These are phyloP conservation scores for Erebia aethiops DNA, from an alignment of 2,888 invertebrate species.

Conservation along the genomic window DNA sequence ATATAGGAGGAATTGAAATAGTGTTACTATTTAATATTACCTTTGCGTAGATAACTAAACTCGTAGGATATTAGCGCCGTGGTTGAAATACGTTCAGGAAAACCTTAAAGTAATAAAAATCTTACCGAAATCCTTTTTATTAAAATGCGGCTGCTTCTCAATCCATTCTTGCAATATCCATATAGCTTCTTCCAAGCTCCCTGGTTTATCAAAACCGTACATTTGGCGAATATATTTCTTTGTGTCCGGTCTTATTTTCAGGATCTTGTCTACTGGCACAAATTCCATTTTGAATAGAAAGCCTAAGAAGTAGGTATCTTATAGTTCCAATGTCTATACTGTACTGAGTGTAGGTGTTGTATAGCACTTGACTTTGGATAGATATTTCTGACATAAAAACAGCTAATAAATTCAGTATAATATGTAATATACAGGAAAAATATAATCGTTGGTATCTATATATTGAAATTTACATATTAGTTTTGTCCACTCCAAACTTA, in stretches of 20 bases:
- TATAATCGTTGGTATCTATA: too few relatives aligned
- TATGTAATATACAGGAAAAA: too few relatives aligned
- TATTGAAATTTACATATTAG: too few relatives aligned
- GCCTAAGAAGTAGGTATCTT: constrained; percentile 13
- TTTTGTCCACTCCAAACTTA: too few relatives aligned
- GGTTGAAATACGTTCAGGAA: neutral
- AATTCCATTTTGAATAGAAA: constrained; percentile 28
- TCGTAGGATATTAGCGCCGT: too few relatives aligned
- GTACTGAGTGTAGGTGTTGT: neutral
- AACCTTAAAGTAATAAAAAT: constrained; percentile 18
- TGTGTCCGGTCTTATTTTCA: constrained; percentile 44
- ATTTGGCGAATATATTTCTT: constrained; percentile 46
- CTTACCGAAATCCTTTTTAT: constrained; percentile 54
- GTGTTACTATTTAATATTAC: too few relatives aligned
- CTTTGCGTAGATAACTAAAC: too few relatives aligned
- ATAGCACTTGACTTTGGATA: too few relatives aligned
- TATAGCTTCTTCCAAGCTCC: constrained; percentile 48
- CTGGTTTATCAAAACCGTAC: constrained; percentile 44
- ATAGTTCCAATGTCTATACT: neutral
- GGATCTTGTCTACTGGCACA: constrained; percentile 27
- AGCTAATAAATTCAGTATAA: too few relatives aligned
- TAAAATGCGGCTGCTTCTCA: constrained; percentile 52
- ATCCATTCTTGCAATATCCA: constrained; percentile 55
- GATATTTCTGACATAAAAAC: too few relatives aligned
- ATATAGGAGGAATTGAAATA: too few relatives aligned